Evolutionary conservation across 2,113 vertebrate species (phyloP), one percentile per base, ranked within the genome.

Genomic region (Trochalopteron elliotii): DNA sequence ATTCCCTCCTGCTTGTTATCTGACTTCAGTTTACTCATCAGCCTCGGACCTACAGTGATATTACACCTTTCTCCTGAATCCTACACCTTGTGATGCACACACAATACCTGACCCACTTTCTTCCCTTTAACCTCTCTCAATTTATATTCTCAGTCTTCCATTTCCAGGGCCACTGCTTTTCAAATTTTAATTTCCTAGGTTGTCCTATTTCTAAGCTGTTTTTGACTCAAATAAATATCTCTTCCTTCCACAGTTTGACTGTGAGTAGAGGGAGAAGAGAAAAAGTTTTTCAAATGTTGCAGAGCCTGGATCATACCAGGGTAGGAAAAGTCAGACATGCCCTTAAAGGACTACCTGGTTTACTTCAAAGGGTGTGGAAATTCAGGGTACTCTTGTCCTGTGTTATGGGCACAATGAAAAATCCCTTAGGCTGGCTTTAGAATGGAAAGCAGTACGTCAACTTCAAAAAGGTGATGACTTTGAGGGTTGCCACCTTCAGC

Each of bases 41-140:
- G 0, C 1, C 9, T 30, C 0, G 0, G 9, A 75, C 19, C 40
- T 16, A 8, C 11, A 15, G 7, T 35, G 22, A 4, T 56, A 2
- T 49, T 53, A 25, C 4, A 15, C 8, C 12, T 21, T 55, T 63
- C 19, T 69, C 1, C 28, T 6, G 7, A 1, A 10, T 55, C 17
- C 52, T 52, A 30, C 4, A 47, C 3, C 13, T 76, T 31, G 30
- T 6, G 1, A 60, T 56, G 35, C 17, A 37, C 18, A 17, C 3
- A 10, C 4, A 67, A 21, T 33, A 37, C 7, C 20, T 9, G 1
- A 1, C 2, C 33, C 27, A 3, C 8, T 71, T 59, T 71, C 55
- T 31, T 55, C 30, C 23, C 18, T 61, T 11, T 79, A 45, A 12
- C 5, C 4, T 30, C 12, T 68, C 44, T 68, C 31, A 59, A 13